These are phyloP conservation scores for Eilema griseolum DNA, from an alignment of 2,888 invertebrate species.

Conservation along the genomic window DNA sequence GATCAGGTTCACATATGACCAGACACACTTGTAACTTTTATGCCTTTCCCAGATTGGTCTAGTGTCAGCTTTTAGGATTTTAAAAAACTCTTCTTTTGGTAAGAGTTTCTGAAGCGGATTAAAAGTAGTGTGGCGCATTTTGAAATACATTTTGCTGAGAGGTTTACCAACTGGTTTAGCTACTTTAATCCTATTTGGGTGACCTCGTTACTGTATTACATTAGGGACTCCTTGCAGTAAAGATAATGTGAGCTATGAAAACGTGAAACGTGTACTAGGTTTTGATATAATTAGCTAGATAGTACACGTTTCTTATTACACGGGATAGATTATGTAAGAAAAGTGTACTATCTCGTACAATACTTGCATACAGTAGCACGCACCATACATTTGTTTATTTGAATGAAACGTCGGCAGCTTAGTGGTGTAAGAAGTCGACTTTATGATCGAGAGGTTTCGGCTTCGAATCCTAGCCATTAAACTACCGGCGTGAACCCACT, in stretches of 20 bases:
- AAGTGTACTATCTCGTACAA: too few relatives aligned
- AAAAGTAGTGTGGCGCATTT: constrained; percentile 67
- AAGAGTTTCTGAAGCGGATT: constrained; percentile 71
- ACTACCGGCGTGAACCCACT: too few relatives aligned
- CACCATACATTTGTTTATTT: too few relatives aligned
- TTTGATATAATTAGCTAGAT: neutral
- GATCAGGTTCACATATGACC: neutral
- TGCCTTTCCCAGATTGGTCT: constrained; percentile 40
- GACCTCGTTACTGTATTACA: constrained; percentile 15
- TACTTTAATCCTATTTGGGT: constrained; percentile 42
- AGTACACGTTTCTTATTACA: neutral
- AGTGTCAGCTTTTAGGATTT: constrained; percentile 63
- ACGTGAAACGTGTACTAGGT: neutral
- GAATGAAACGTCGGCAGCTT: too few relatives aligned
- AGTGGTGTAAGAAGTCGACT: too few relatives aligned
- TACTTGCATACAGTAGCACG: too few relatives aligned
- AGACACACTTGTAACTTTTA: neutral
- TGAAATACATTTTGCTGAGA: constrained; percentile 70
- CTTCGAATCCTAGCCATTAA: too few relatives aligned
- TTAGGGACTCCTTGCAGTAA: neutral
- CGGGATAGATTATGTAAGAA: too few relatives aligned
- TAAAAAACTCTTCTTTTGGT: constrained; percentile 55
- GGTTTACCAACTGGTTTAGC: constrained; percentile 48
- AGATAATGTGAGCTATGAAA: neutral
- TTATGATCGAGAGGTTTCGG: too few relatives aligned